Evolutionary conservation across 2,888 invertebrate genomes (phyloP).

Genomic region (Chrysodeixis includens): DNA sequence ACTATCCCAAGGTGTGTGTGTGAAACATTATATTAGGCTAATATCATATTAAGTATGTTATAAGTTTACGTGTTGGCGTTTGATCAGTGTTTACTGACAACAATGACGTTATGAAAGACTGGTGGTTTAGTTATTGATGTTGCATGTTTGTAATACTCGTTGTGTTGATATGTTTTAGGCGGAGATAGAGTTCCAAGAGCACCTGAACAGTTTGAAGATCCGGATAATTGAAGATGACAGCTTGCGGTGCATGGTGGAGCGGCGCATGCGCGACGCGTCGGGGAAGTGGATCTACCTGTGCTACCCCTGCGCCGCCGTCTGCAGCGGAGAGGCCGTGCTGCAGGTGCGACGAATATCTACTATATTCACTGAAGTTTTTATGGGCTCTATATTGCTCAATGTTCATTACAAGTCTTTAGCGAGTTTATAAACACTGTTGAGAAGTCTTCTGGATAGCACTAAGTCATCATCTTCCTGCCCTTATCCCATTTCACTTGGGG

Average conservation of each 20-base stretch:
- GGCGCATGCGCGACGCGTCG: conserved; percentile 79
- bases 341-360: conserved; percentile 75
- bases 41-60: neutral
- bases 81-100: conserved; percentile 23
- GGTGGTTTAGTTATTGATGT: neutral
- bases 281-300: conserved; percentile 87
- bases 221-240: conserved; percentile 80
- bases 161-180: conserved; percentile 70
- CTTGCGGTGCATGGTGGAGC: conserved; percentile 82
- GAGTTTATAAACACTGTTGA: too few species aligned
- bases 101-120: neutral
- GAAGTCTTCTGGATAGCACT: too few species aligned
- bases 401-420: neutral
- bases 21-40: conserved; percentile 30
- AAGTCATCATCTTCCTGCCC: too few species aligned
- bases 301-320: conserved; percentile 86
- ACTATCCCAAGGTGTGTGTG: conserved; percentile 53
- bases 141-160: conserved; percentile 18
- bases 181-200: conserved; percentile 83
- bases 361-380: too few species aligned
- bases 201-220: conserved; percentile 83
- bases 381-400: neutral
- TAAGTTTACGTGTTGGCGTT: neutral
- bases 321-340: conserved; percentile 81
- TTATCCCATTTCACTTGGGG: too few species aligned